Evolutionary conservation across 2,113 vertebrate genomes (phyloP), one percentile per base, ranked within the genome.

Genomic region (Coptodon rendalli): DNA sequence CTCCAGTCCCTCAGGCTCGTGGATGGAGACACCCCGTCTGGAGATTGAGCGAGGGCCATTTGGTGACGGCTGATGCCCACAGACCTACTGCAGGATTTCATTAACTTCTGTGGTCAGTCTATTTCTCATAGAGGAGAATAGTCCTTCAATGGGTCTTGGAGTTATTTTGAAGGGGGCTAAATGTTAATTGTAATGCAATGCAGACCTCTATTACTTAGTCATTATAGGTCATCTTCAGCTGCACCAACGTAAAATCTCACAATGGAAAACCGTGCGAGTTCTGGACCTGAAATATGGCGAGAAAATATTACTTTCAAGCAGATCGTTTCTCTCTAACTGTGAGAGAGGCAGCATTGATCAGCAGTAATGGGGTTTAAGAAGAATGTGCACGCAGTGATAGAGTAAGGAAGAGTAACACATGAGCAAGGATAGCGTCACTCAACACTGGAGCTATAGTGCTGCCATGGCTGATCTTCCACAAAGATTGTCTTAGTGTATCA

Each of bases 181-280:
- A 94, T 91, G 91, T 95, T 95, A 95, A 95, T 95, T 92, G 91
- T 80, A 79, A 89, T 43, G 86, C 85, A 86, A 89, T 87, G 85
- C 89, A 85, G 86, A 88, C 90, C 50, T 90, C 80, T 83, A 91
- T 93, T 92, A 92, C 83, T 73, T 16, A 86, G 82, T 87, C 90
- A 90, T 94, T 93, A 93, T 31, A 73, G 94, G 91, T 92, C 92
- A 89, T 89, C 89, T 57, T 81, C 90, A 80, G 53, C 87, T 86
- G 53, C 68, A 34, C 68, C 61, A 57, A 68, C 84, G 73, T 54
- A 86, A 82, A 88, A 84, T 36, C 81, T 79, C 84, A 88, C 87
- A 90, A 85, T 84, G 50, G 81, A 38, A 59, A 86, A 86, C 59
- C 17, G 24, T 80, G 76, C 81, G 7, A 86, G 85, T 83, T 83